Evolutionary conservation across 2,797 vertebrate species (phyloP).

Genomic region (Spinus pinus): DNA sequence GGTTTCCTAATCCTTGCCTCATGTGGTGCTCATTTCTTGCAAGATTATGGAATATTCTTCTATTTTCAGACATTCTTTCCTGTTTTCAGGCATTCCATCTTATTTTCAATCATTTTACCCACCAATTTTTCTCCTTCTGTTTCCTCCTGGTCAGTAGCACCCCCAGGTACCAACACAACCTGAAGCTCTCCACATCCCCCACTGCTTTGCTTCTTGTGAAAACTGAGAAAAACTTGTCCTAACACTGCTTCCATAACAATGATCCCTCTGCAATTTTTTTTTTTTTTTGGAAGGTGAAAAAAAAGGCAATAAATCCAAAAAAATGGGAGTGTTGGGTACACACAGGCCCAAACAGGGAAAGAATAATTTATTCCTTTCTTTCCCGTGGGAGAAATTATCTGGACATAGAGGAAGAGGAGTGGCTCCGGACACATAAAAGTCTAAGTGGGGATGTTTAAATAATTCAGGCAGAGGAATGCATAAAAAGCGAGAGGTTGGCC

Average conservation of each 20-base stretch:
- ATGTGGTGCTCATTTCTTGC: background rate
- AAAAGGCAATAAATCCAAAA: background rate
- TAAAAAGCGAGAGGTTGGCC: background rate
- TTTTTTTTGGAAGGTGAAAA: no score
- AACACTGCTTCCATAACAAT: background rate
- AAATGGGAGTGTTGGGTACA: background rate
- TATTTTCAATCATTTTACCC: background rate
- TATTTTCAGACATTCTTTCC: background rate
- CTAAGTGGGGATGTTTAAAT: background rate
- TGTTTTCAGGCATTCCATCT: background rate
- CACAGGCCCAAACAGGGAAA: accelerated
- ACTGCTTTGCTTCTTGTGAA: background rate
- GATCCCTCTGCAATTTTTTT: background rate
- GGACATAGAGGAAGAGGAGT: background rate
- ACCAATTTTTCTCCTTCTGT: background rate
- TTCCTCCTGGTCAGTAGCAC: background rate
- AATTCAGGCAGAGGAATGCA: background rate
- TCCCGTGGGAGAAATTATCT: background rate
- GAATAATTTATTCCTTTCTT: background rate
- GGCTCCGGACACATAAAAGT: background rate
- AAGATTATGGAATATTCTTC: background rate
- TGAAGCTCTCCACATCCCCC: background rate
- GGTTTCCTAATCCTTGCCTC: background rate
- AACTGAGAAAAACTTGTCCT: background rate
- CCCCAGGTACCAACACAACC: background rate